Conservation (phyloP, 23 tunicate species). For the Trididemnum nubilum region DNA sequence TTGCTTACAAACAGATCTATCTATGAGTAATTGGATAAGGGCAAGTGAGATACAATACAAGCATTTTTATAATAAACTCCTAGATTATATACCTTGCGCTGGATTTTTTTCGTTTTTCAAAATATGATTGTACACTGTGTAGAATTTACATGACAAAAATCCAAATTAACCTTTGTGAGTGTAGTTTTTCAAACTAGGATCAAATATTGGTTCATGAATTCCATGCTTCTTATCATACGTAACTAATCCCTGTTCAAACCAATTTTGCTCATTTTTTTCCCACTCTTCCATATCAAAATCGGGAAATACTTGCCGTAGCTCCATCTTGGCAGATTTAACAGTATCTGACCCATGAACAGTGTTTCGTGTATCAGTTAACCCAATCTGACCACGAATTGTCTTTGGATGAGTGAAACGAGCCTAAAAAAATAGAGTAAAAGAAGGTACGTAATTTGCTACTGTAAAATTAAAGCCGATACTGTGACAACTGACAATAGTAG, state of each 20-base stretch:
- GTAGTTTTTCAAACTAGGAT: neutral
- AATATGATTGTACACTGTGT: too few species aligned
- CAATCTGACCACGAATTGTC: conserved; percentile 69
- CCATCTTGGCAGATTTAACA: conserved; percentile 43
- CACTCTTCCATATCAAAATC: conserved; percentile 34
- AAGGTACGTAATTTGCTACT: too few species aligned
- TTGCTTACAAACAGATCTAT: too few species aligned
- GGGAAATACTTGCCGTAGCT: conserved; percentile 53
- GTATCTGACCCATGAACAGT: conserved; percentile 92
- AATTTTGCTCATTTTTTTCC: neutral
- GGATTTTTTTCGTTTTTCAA: too few species aligned
- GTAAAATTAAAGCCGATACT: too few species aligned
- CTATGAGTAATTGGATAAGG: too few species aligned
- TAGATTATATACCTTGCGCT: too few species aligned
- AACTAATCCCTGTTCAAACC: neutral
- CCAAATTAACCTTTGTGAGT: neutral
- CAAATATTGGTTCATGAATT: conserved; percentile 8
- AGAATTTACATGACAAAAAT: too few species aligned
- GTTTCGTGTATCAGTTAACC: conserved; percentile 88
- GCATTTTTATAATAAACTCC: too few species aligned
- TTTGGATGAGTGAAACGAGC: conserved; percentile 51
- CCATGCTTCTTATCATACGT: neutral
- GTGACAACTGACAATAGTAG: too few species aligned
- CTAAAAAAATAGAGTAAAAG: too few species aligned
- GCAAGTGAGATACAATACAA: too few species aligned